phyloP scores from a whole-genome alignment of 1,140 invertebrate genomes.

The Cotesia glomerata region DNA sequence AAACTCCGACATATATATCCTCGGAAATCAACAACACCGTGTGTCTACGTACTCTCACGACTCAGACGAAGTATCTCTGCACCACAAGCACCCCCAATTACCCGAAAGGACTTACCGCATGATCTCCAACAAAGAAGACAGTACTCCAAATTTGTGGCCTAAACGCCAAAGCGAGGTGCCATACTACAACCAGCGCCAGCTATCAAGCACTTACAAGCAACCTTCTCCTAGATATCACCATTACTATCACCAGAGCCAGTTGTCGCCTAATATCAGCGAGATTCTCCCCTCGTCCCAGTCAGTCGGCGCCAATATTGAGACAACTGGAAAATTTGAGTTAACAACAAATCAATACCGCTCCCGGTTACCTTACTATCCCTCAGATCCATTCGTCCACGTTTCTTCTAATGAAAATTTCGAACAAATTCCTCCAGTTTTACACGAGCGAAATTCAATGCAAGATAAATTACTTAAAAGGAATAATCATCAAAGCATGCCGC shows the following conservation, averaged over 20 bases:
- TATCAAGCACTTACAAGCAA: neutral
- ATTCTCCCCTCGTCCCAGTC: neutral
- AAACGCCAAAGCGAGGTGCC: neutral
- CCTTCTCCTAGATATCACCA: constrained; percentile 5
- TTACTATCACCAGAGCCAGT: constrained; percentile 13
- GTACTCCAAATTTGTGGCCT: neutral
- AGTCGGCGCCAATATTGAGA: neutral
- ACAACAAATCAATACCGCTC: neutral
- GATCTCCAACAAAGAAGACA: constrained; percentile 40
- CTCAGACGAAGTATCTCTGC: constrained; percentile 24
- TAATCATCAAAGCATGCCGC: neutral
- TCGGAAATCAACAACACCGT: constrained; percentile 55
- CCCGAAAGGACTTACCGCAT: constrained; percentile 47
- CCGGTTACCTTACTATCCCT: neutral
- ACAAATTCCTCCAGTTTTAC: neutral
- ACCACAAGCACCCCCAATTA: neutral
- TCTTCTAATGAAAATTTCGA: neutral
- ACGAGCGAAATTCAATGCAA: neutral
- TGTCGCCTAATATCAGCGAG: neutral
- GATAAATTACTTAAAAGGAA: neutral
- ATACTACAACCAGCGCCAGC: constrained; percentile 16
- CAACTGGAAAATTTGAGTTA: neutral
- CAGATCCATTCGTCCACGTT: neutral
- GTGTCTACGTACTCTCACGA: constrained; percentile 55
- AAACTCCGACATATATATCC: constrained; percentile 57